phyloP scores from a whole-genome alignment of 2,113 vertebrate genomes.

The Notothenia rossii region DNA sequence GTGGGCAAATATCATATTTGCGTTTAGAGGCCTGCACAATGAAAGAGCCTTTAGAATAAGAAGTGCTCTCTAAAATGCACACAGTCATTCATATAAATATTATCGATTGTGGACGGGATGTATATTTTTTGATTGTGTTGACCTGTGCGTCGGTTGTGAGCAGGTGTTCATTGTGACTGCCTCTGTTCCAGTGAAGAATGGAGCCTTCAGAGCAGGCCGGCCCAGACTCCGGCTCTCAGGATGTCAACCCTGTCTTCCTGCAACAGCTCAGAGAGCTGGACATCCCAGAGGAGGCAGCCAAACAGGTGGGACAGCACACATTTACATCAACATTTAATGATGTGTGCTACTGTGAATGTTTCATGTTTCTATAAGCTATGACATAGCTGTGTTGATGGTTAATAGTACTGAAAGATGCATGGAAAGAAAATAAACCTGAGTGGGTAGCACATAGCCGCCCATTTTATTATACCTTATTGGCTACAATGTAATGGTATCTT shows the following conservation, averaged over 20 bases:
- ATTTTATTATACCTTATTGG: no score
- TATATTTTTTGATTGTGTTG: background rate
- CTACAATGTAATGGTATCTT: no score
- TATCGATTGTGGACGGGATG: background rate
- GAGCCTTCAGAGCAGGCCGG: constrained; percentile 79
- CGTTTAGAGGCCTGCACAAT: background rate
- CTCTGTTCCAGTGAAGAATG: constrained; percentile 66
- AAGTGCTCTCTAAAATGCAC: background rate
- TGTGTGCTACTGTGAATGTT: background rate
- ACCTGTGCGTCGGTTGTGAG: background rate
- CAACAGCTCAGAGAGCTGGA: constrained; percentile 87
- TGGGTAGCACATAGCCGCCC: no score
- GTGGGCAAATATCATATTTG: background rate
- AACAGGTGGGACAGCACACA: constrained; percentile 75
- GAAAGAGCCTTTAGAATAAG: background rate
- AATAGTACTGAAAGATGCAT: background rate
- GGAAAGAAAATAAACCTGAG: background rate
- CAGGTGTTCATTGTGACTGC: background rate
- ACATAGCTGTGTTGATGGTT: background rate
- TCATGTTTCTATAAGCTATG: background rate
- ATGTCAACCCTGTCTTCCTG: constrained; percentile 84
- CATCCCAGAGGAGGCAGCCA: constrained; percentile 88
- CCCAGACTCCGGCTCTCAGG: constrained; percentile 71
- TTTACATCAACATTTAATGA: background rate
- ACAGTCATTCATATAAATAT: background rate